Evolutionary conservation across 2,797 vertebrate genomes (phyloP), one percentile per base, ranked within the genome.

Genomic region (Melanotaenia parkinsoni): DNA sequence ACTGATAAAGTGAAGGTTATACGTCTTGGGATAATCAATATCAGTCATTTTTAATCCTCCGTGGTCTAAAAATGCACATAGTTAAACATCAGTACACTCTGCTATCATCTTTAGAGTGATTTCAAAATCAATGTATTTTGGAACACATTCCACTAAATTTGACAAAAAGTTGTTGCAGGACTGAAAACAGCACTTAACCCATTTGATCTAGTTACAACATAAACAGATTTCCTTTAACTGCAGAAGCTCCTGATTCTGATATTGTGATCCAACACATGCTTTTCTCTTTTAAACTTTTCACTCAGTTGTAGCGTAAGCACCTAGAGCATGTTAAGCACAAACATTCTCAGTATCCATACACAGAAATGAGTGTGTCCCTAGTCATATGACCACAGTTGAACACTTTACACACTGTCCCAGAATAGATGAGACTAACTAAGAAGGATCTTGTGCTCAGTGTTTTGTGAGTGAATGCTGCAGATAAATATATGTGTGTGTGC

Each of bases 301-400:
- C 59, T 58, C 14, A 54, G 56, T 65, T 58, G 28, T 45, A 14
- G 14, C 56, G 57, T 54, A 20, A 56, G 45, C 58, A 65, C 60
- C 50, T 32, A 11, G 35, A 58, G 59, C n/a, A 20, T 18, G 35
- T 16, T 16, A 22, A 65, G 51, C 51, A 58, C 61, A 79, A 54
- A 60, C 35, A 63, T 73, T 72, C 74, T 68, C 50, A 60, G 43
- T 51, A 38, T 59, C 33, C 61, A 69, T 71, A 74, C 47, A 77
- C 72, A 76, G 24, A 74, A 43, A 53, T 5, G 8, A 63, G 64
- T 14, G 50, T 80, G 57, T 58, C 51, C 53, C 74, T 14, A 69
- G 82, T 89, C 90, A 89, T 76, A 38, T 88, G 91, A 91, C 80
- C 72, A 43, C 4, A 61, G 66, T 66, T 80, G 71, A 80, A 74